These are phyloP conservation scores for Excalfactoria chinensis DNA, from an alignment of 2,113 vertebrate genomes.

Conservation along the genomic window DNA sequence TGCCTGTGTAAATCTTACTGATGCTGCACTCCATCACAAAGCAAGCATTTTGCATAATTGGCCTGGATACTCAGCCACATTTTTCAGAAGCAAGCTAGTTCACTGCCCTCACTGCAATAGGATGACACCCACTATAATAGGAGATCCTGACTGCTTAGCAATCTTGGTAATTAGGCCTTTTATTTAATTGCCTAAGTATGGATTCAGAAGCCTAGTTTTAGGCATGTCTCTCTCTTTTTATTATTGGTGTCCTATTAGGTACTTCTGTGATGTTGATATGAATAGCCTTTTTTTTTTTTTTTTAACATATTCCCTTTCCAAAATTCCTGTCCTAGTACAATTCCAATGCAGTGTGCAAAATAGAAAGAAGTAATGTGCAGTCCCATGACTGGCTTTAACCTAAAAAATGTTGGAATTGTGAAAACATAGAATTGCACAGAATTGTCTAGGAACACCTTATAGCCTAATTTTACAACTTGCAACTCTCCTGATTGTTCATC, in stretches of 20 bases:
- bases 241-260: neutral
- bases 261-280: neutral
- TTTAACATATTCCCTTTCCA: neutral
- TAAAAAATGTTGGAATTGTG: neutral
- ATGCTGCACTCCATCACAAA: slow-evolving; percentile 22
- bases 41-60: slow-evolving; percentile 61
- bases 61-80: neutral
- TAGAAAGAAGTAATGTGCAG: neutral
- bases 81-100: slow-evolving; percentile 45
- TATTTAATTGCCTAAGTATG: slow-evolving; percentile 32
- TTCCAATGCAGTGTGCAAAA: neutral
- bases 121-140: slow-evolving; percentile 31
- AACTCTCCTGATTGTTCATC: neutral
- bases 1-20: slow-evolving; percentile 29
- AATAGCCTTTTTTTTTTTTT: neutral
- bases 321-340: neutral
- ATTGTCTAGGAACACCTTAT: neutral
- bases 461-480: neutral
- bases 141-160: neutral
- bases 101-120: slow-evolving; percentile 23
- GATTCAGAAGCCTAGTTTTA: slow-evolving; percentile 43
- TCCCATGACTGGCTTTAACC: neutral
- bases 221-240: neutral
- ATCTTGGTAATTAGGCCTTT: slow-evolving; percentile 27
- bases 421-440: neutral